Evolutionary conservation across 2,888 invertebrate genomes (phyloP).

Genomic region (Teleogryllus oceanicus): DNA sequence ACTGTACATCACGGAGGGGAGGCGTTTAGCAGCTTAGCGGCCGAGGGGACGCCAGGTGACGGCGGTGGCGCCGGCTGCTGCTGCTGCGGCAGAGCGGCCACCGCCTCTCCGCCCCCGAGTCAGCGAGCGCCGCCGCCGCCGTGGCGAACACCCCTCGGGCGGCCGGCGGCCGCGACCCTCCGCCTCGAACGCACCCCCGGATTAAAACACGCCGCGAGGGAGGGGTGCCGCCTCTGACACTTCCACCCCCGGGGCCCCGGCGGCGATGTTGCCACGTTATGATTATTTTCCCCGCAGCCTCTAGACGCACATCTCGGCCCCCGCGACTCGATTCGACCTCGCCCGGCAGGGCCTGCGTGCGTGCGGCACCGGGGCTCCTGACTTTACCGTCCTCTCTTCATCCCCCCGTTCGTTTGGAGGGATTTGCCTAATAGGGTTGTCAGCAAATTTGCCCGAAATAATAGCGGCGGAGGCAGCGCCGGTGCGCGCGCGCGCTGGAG

Average conservation of each 20-base stretch:
- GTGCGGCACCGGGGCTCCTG: neutral
- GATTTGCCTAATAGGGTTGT: conserved; percentile 37
- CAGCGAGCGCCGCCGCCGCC: neutral
- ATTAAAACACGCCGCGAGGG: conserved; percentile 18
- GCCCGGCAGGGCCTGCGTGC: neutral
- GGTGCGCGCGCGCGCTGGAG: neutral
- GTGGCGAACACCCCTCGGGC: neutral
- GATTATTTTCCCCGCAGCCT: conserved; percentile 24
- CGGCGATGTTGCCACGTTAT: conserved; percentile 29
- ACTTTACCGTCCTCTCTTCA: conserved; percentile 12
- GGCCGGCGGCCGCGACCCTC: neutral
- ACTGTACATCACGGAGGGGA: too few species aligned
- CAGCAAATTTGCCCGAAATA: conserved; percentile 37
- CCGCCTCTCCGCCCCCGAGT: neutral
- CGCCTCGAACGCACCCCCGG: neutral
- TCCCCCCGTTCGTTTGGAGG: conserved; percentile 30
- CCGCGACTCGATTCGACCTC: neutral
- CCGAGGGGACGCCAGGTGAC: too few species aligned
- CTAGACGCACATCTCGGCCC: neutral
- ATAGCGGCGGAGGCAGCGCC: conserved; percentile 25
- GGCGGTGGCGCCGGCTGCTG: too few species aligned
- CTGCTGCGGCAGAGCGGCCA: too few species aligned
- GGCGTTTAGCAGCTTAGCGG: too few species aligned
- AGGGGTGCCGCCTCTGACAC: conserved; percentile 18
- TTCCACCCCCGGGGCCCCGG: conserved; percentile 8